These are phyloP conservation scores for Merops nubicus DNA, from an alignment of 2,113 vertebrate species.

Conservation along the genomic window DNA sequence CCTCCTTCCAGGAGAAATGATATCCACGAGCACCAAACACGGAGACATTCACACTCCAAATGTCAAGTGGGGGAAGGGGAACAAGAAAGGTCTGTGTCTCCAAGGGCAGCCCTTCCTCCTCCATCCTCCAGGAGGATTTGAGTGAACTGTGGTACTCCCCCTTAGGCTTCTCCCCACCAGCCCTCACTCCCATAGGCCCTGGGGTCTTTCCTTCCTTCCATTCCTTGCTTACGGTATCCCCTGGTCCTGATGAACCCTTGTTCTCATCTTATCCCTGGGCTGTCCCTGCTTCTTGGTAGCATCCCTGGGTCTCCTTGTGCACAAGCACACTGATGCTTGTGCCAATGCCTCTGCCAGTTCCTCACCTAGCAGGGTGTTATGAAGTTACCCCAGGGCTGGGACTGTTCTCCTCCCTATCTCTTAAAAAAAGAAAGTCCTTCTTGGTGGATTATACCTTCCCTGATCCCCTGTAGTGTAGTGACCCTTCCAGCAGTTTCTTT, in stretches of 20 bases:
- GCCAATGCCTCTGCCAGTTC: not conserved
- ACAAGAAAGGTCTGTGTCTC: not conserved
- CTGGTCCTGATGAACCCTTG: not conserved
- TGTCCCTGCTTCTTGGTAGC: not conserved
- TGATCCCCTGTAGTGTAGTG: not conserved
- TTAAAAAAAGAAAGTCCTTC: not conserved
- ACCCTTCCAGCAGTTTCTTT: not conserved
- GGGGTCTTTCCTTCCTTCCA: not conserved
- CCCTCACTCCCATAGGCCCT: not conserved
- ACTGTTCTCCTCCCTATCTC: not conserved
- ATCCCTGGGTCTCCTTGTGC: fast-evolving
- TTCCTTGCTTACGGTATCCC: not conserved
- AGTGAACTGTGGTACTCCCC: not conserved
- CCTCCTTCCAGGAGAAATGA: constrained; percentile 21
- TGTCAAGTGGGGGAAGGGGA: not conserved
- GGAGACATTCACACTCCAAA: not conserved
- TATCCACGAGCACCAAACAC: not conserved
- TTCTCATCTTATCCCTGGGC: not conserved
- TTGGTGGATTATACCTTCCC: not conserved
- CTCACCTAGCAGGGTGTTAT: not conserved
- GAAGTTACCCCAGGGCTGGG: not conserved
- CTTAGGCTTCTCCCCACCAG: not conserved
- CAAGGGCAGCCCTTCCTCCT: not conserved
- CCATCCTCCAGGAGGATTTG: not conserved
- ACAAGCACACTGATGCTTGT: too few relatives aligned